These are phyloP conservation scores for Chromoteleia sp. DNA, from an alignment of 2,888 invertebrate genomes.

Conservation along the genomic window DNA sequence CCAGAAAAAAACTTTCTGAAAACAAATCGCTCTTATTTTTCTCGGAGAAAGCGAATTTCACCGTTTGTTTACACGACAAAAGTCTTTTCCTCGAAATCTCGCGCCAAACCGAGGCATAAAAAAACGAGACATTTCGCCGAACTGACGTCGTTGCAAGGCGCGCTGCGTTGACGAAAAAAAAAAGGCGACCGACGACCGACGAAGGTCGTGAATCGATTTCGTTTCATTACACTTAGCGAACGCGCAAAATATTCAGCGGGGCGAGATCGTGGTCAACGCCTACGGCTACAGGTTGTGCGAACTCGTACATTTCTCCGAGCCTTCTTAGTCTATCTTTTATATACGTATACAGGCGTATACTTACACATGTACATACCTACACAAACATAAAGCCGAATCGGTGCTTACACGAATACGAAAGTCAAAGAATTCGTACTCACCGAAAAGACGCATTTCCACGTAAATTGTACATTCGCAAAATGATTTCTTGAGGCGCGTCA, in stretches of 20 bases:
- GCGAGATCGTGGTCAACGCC: constrained; percentile 38
- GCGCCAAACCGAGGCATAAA: too few relatives aligned
- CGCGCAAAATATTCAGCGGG: constrained; percentile 43
- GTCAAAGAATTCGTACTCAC: constrained; percentile 17
- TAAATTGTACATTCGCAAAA: not conserved
- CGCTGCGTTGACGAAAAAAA: too few relatives aligned
- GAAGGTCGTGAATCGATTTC: constrained; percentile 20
- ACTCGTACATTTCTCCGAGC: constrained; percentile 36
- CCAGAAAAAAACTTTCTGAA: too few relatives aligned
- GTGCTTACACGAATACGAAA: not conserved
- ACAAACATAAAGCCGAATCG: not conserved
- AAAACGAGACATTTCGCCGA: too few relatives aligned
- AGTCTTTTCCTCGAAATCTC: not conserved
- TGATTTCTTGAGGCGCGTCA: too few relatives aligned
- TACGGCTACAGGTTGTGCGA: constrained; percentile 40
- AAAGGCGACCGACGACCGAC: constrained; percentile 2
- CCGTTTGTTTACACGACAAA: constrained; percentile 25
- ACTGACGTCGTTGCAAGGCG: too few relatives aligned
- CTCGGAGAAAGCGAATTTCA: constrained; percentile 27
- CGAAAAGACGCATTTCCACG: constrained; percentile 35
- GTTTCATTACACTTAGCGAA: constrained; percentile 30
- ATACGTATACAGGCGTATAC: not conserved
- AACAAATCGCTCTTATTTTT: not conserved
- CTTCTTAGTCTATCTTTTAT: constrained; percentile 18
- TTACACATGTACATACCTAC: too few relatives aligned